A percentile compares a stretch with the other conserved stretches of the same genome.
Evolutionary conservation across 37 sponge, comb jelly and placozoan genomes (phyloP).

Genomic region (Oopsacas minuta): DNA sequence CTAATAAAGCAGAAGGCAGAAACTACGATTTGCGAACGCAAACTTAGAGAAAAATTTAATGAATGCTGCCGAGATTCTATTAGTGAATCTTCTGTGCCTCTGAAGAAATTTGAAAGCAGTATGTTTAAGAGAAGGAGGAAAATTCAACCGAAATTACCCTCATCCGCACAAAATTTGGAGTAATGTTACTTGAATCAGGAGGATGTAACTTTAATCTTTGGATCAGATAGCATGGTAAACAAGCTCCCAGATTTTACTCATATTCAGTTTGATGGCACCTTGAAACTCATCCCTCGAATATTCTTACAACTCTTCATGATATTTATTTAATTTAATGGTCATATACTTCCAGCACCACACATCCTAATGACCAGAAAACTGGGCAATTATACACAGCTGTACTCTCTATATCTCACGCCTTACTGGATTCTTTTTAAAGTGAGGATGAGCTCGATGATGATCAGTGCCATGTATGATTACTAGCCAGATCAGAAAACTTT

Average conservation of each 20-base stretch:
- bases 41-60: background rate
- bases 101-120: background rate
- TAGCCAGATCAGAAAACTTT: background rate
- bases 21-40: no score
- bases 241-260: background rate
- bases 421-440: background rate
- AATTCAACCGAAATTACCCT: background rate
- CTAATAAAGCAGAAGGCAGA: background rate
- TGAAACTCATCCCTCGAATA: background rate
- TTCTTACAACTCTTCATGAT: background rate
- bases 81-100: background rate
- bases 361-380: slow-evolving; percentile 13
- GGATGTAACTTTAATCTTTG: background rate
- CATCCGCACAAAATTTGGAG: slow-evolving; percentile 9
- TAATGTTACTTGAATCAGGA: slow-evolving; percentile 10
- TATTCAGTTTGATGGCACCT: background rate
- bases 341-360: background rate
- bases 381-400: background rate
- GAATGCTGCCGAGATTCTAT: background rate
- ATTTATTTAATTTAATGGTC: slow-evolving; percentile 15
- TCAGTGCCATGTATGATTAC: background rate
- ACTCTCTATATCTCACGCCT: background rate
- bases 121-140: background rate
- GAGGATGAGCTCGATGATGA: background rate
- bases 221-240: slow-evolving; percentile 11